phyloP scores from a whole-genome alignment of 2,797 vertebrate genomes.

The Petrocephalus sullivani region DNA sequence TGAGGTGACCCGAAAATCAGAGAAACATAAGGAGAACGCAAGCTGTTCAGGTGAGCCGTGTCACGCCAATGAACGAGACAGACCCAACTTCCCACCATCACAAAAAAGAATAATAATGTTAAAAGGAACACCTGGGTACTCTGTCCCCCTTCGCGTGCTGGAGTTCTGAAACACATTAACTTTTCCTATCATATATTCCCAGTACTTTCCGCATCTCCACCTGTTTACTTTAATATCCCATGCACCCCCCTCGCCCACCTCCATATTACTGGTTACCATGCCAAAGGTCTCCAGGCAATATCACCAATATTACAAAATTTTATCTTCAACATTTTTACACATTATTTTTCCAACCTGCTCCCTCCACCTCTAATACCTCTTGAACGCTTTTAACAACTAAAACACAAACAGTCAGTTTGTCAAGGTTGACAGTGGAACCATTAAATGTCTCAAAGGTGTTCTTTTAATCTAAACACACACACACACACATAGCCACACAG shows the following conservation, averaged over 20 bases:
- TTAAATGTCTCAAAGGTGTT: neutral
- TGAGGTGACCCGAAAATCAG: slow-evolving; percentile 14
- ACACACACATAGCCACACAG: neutral
- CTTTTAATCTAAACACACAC: neutral
- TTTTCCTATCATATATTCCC: neutral
- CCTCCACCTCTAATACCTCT: neutral
- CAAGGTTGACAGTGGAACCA: neutral
- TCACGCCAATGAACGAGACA: neutral
- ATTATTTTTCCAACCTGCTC: neutral
- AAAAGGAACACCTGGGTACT: neutral
- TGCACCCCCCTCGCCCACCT: neutral
- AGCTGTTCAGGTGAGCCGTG: slow-evolving; percentile 14
- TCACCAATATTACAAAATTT: neutral
- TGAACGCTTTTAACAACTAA: neutral
- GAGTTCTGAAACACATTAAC: neutral
- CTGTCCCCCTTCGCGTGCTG: neutral
- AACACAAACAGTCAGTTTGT: neutral
- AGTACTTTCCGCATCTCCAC: neutral
- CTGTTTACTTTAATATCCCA: neutral
- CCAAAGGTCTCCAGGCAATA: neutral
- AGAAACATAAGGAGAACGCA: neutral
- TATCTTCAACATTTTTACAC: neutral
- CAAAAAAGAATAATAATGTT: neutral
- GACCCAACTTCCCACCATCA: neutral
- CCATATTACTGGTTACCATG: neutral